Evolutionary conservation across 1,140 invertebrate species (phyloP), one percentile per base, ranked within the genome.

Genomic region (Nymphalis io): DNA sequence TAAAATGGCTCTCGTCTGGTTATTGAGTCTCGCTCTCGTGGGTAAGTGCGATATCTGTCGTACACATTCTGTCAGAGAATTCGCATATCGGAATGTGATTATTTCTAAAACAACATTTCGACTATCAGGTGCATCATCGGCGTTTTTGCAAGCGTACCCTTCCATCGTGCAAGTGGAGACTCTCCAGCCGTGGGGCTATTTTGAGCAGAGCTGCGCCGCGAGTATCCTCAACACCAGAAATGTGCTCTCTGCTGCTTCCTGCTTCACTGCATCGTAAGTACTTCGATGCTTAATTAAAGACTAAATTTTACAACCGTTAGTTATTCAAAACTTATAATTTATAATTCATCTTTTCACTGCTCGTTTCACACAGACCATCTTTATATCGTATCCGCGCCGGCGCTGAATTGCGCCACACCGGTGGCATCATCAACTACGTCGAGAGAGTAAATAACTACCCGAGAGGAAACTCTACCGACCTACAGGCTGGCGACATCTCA

Each of bases 211-310:
- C 10, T 87, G 86, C 38, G 83, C 55, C 39, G 86, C 60, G 4
- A 78, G 15, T 61, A 74, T 88, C 40, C 68, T 88, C 10, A 87
- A 78, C 48, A 44, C 62, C 6, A 38, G 60, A 38, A 78, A 75
- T n/a, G 44, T 87, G 1, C 42, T 88, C n/a, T 80, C 76, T 15
- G 83, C 80, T 69, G 85, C 85, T 12, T 79, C 78, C 8, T 85
- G 84, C 64, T 83, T 83, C 46, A 60, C 21, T 60, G 82, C 77
- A 72, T 8, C 58, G 85, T 87, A 68, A 53, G 15, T 42, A 10
- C 2, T 15, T 15, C 3, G 0, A 15, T 3, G 27, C 0, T 6
- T 33, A 6, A 33, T 33, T 33, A 0, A 33, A 33, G 3, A 33
- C 4, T 33, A 33, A 33, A 33, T 33, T 33, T 6, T 6, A 33